Conservation (phyloP, 2,113 vertebrate genomes). For the Alethe diademata region DNA sequence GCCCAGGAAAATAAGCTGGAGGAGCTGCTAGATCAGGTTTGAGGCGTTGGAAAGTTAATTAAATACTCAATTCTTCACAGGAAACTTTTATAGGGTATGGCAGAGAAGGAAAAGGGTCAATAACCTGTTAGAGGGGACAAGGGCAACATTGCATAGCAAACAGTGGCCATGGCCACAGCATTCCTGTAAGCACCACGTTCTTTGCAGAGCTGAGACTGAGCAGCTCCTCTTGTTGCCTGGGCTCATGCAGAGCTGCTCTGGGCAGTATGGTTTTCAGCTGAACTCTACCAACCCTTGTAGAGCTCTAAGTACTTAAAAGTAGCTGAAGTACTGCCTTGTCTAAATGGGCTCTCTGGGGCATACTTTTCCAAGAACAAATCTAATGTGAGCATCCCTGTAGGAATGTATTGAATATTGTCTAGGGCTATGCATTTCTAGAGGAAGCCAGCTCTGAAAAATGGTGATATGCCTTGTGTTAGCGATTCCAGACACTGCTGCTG, state of each 20-base stretch:
- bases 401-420: background rate
- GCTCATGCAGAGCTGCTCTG: background rate
- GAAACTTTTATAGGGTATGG: background rate
- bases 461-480: background rate
- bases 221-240: background rate
- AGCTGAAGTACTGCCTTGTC: background rate
- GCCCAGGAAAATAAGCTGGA: background rate
- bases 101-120: background rate
- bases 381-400: background rate
- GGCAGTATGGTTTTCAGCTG: background rate
- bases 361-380: background rate
- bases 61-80: background rate
- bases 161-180: background rate
- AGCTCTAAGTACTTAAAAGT: background rate
- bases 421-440: background rate
- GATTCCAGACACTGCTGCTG: background rate
- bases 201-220: background rate
- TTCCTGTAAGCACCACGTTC: background rate
- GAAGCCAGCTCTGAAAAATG: background rate
- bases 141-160: rapidly evolving
- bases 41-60: background rate
- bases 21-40: background rate
- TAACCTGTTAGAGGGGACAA: rapidly evolving
- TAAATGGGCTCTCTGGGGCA: background rate
- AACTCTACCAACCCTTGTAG: background rate